Base-by-base conservation (phyloP, 2,797 vertebrate genomes). In the Martes flavigula region DNA sequence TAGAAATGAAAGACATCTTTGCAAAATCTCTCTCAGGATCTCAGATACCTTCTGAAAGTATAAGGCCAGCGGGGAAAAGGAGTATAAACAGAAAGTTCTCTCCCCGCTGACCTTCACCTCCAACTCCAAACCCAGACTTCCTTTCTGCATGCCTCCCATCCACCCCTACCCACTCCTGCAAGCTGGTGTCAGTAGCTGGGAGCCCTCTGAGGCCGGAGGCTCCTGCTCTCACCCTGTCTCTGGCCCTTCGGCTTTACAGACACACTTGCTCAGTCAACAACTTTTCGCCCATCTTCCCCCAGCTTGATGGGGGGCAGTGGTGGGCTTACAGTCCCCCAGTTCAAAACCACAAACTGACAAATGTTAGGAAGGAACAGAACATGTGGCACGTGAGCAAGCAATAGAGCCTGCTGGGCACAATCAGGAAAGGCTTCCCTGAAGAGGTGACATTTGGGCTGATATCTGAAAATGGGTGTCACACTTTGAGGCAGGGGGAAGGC, bases 1-100 rank as follows among this genome's bases (percentile, higher is more conserved):
- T 51, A 73, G 87, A 93, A 60, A 78, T 48, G 21, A 23, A 51
- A 85, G 68, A 78, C 15, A 60, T 2, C 23, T 87, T 91, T 51
- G 87, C 38, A 87, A 90, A 66, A 13, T 51, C 27, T 60, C 75
- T 58, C 51, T 64, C 64, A 54, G 38, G 51, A 51, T 78, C 21
- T 43, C 85, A 70, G 78, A 18, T 35, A 73, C 77, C 21, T 87
- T 96, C 60, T 81, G 43, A 95, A 91, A 93, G 64, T 32, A 90
- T 62, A 51, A 89, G 56, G 30, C n/a, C 56, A 35, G 54, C 2
- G 30, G 8, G 4, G 54, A 3, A 20, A 14, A 9, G 30, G 18
- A 62, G 32, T 32, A 64, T 30, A 92, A 77, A 12, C 81, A 48
- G 51, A 84, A 68, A 87, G 58, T 27, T 85, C 38, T 86, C 21